These are phyloP conservation scores for Aurelia sp. DNA, from an alignment of 30 jellyfish, hydroid and myxozoan species.

Conservation along the genomic window DNA sequence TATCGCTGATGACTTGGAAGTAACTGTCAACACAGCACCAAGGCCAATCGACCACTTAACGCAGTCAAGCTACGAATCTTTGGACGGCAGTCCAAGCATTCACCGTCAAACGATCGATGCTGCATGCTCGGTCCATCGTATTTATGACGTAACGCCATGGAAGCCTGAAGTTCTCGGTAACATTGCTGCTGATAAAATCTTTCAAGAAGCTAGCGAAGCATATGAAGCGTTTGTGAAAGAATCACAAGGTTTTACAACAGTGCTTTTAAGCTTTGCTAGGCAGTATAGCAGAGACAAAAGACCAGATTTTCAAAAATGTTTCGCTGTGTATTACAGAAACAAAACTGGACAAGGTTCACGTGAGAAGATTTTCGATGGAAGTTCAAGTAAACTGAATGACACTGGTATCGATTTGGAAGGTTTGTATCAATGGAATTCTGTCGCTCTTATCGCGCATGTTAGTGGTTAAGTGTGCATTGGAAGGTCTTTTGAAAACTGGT, in stretches of 20 bases:
- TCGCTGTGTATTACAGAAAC: conserved; percentile 46
- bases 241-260: conserved; percentile 29
- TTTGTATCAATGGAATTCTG: neutral
- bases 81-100: conserved; percentile 60
- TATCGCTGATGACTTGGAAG: conserved; percentile 2
- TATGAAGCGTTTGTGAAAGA: conserved; percentile 69
- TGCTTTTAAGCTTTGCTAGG: conserved; percentile 68
- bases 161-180: conserved; percentile 76
- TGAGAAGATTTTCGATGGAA: neutral
- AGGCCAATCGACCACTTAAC: neutral
- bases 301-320: conserved; percentile 72
- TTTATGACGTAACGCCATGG: conserved; percentile 69
- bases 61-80: conserved; percentile 54
- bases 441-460: no score
- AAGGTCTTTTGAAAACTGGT: no score
- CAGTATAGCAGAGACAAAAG: conserved; percentile 51
- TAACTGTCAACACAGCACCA: neutral
- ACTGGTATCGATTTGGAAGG: conserved; percentile 45
- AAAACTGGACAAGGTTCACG: conserved; percentile 6
- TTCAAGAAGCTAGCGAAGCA: conserved; percentile 42
- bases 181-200: conserved; percentile 70
- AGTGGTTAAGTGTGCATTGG: no score
- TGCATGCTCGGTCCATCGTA: conserved; percentile 34
- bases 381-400: neutral
- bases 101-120: conserved; percentile 12